These are phyloP conservation scores for Panurus biarmicus DNA, from an alignment of 2,113 vertebrate species.

Conservation along the genomic window DNA sequence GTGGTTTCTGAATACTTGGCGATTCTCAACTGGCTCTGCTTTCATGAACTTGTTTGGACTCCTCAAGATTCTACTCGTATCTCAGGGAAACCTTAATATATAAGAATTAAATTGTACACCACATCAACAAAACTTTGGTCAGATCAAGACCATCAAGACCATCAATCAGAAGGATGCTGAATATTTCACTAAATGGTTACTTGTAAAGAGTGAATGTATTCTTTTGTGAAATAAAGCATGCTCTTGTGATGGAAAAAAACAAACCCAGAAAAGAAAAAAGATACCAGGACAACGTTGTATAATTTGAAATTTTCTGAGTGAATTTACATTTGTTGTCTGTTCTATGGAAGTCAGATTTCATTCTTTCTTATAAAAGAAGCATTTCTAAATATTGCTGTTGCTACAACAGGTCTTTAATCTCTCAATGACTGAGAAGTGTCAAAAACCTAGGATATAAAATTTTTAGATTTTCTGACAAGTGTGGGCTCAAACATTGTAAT, in stretches of 20 bases:
- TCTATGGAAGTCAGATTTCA: not conserved
- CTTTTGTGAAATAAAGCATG: not conserved
- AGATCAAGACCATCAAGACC: not conserved
- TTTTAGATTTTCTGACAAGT: not conserved
- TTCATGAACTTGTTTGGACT: not conserved
- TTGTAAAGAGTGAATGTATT: not conserved
- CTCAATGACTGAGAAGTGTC: not conserved
- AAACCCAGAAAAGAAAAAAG: not conserved
- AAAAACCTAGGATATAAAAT: not conserved
- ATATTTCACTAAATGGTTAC: not conserved
- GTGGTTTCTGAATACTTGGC: not conserved
- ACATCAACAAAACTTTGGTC: not conserved
- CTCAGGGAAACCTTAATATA: not conserved
- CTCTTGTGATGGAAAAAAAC: not conserved
- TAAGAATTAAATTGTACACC: not conserved
- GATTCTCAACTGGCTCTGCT: not conserved
- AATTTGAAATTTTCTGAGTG: not conserved
- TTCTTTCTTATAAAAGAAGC: not conserved
- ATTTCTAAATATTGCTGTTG: not conserved
- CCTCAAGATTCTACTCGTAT: not conserved
- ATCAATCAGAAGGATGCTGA: not conserved
- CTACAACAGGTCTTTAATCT: not conserved
- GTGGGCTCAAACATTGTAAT: not conserved
- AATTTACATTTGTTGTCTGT: not conserved
- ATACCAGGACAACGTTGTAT: rapidly evolving